Base-by-base conservation (phyloP, 2,113 vertebrate species). In the Austrofundulus limnaeus region DNA sequence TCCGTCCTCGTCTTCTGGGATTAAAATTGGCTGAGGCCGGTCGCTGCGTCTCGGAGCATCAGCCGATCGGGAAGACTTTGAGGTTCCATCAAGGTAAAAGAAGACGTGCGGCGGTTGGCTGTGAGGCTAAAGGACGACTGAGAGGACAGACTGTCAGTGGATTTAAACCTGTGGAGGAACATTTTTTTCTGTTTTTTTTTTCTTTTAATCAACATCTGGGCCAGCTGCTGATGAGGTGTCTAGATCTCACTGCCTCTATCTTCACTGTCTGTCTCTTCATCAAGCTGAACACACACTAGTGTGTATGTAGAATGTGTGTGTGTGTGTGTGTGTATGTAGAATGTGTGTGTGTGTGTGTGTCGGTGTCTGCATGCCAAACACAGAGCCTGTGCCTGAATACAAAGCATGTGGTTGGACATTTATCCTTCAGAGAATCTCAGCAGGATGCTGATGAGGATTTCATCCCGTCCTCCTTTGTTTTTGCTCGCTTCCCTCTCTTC, bases 71-170 rank as follows among this genome's bases (percentile, higher is more conserved):
- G 52, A 55, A 83, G 67, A 81, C 43, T 37, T 67, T 13, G 72
- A 66, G 83, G 65, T 72, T 78, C 83, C 41, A 61, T 59, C 19
- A 49, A 85, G 76, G 60, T 68, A 37, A 79, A 69, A 47, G 69
- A 75, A 53, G 80, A 87, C 80, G 86, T 78, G 80, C 77, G n/a
- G 80, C 31, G 77, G 74, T 62, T 61, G 85, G 61, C 59, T 81
- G 52, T 56, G 13, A 76, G 65, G 80, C 72, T 88, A 89, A 81
- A 88, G 88, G 89, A 90, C 87, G 81, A 74, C 81, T 57, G 76
- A 75, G 88, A 89, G 85, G 86, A 89, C 87, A 84, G 80, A 67
- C 58, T 77, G 63, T 78, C 68, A 77, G 78, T 85, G 86, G 85
- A 89, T 84, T 34, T 77, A 67, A 78, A 84, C 78, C 81, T 82